Base-by-base conservation (phyloP, 2,113 vertebrate genomes). In the Platichthys flesus region DNA sequence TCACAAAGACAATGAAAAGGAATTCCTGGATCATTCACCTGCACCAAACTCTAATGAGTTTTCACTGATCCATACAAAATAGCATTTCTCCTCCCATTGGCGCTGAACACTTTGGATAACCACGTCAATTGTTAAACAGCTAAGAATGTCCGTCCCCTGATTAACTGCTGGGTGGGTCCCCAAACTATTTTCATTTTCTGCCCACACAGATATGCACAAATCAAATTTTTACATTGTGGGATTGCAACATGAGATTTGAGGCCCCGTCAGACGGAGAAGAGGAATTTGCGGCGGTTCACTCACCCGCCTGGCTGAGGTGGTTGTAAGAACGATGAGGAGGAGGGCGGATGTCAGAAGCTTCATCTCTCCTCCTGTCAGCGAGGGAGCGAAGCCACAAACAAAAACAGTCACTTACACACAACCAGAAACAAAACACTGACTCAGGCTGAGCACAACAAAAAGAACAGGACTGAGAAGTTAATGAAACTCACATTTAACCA, bases 331-430 rank as follows among this genome's bases (percentile, higher is more conserved):
- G 28, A 75, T 9, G n/a, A 89, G 18, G 63, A 89, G 0, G 9
- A 92, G 58, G 35, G 62, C 3, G 23, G 59, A 9, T 56, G 67
- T 81, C 54, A 90, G 82, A 37, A 81, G 76, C 73, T 74, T 15
- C 91, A 92, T 91, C 57, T 86, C 60, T 74, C 60, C 62, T 66
- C 57, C 24, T 58, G 31, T 78, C 72, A 82, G 64, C 12, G 2
- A 47, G 71, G 20, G 57, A 77, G n/a, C 26, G 23, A 72, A 70
- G 13, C 49, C 69, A 65, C 63, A 79, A 64, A 79, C 3, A 72
- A 76, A 72, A 75, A 73, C 51, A 67, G 23, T 58, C n/a, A 70
- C 18, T 62, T 28, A 26, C 8, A 62, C 18, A 45, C 14, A 31
- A 9, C 16, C 3, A 55, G 45, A 45, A 69, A 65, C 57, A 72